Conservation (phyloP, 2,797 vertebrate genomes). For the Carcharodon carcharias region DNA sequence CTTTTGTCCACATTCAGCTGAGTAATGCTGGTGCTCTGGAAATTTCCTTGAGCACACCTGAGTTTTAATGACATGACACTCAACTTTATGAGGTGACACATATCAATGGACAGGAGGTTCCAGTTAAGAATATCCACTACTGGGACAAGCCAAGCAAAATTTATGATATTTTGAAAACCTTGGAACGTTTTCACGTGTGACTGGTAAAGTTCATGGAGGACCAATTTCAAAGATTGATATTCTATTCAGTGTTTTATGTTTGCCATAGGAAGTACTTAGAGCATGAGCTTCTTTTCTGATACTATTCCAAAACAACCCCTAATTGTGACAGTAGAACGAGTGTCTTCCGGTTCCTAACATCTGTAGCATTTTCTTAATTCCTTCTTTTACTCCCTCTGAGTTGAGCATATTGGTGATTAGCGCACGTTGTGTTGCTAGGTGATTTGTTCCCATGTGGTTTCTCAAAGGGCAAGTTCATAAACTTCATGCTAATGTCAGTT, state of each 20-base stretch:
- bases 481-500: background rate
- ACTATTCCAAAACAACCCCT: background rate
- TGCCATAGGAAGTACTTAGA: background rate
- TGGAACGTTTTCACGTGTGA: background rate
- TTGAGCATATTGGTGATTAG: background rate
- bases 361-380: background rate
- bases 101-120: background rate
- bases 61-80: background rate
- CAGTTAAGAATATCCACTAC: background rate
- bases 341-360: background rate
- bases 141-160: background rate
- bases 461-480: background rate
- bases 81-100: background rate
- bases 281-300: background rate
- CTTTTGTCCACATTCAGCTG: background rate
- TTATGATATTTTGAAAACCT: background rate
- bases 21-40: background rate
- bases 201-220: background rate
- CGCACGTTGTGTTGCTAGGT: background rate
- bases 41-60: background rate
- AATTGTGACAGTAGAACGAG: background rate
- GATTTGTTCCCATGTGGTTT: background rate
- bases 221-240: background rate
- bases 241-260: background rate
- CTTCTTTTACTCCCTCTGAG: background rate